Conservation (phyloP, 2,113 vertebrate species). For the Herpailurus yagouaroundi region DNA sequence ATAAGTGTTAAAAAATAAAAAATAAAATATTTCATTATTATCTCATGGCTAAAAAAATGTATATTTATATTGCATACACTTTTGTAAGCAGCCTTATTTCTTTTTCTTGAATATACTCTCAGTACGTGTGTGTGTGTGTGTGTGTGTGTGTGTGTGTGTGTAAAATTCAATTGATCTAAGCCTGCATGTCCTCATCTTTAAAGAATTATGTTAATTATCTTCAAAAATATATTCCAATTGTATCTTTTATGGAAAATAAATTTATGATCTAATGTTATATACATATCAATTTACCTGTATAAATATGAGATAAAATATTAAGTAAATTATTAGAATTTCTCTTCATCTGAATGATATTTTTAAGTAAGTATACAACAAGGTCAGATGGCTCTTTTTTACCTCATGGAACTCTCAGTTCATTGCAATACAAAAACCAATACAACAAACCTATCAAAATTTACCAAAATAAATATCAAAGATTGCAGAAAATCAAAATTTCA, state of each 20-base stretch:
- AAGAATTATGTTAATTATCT: neutral
- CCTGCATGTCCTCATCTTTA: neutral
- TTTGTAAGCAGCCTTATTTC: neutral
- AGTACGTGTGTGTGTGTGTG: neutral
- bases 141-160: no score
- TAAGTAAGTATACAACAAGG: neutral
- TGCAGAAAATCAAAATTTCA: neutral
- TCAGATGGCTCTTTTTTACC: neutral
- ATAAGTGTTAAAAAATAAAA: no score
- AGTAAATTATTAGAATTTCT: neutral
- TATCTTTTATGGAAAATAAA: neutral
- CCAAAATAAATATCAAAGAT: neutral
- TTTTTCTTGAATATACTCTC: neutral
- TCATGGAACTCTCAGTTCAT: neutral
- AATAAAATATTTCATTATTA: neutral
- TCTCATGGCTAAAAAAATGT: neutral
- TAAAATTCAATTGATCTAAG: neutral
- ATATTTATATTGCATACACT: neutral
- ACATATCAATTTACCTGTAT: neutral
- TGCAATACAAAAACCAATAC: neutral
- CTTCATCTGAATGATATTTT: neutral
- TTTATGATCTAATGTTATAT: neutral
- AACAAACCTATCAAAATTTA: neutral
- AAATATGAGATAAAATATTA: conserved; percentile 8
- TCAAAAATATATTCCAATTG: neutral